Evolutionary conservation across 1,140 invertebrate genomes (phyloP), one percentile per base, ranked within the genome.

Genomic region (Meteorus sp.): DNA sequence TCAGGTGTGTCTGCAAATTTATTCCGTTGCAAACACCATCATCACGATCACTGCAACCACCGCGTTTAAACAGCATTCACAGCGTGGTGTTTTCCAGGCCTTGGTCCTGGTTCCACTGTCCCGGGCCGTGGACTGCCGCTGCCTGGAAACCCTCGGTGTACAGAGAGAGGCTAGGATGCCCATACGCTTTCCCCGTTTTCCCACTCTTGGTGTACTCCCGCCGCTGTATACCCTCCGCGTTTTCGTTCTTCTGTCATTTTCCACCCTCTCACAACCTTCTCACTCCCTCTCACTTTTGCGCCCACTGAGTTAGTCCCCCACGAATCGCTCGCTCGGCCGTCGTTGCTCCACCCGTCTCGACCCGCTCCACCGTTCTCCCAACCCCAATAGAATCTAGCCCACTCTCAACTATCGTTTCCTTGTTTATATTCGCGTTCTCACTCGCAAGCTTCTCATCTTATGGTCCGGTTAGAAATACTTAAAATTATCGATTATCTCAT

Each of bases 71-170:
- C n/a, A n/a, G n/a, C n/a, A n/a, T n/a, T n/a, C n/a, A n/a, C n/a
- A n/a, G n/a, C n/a, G n/a, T 11, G 13, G 25, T 31, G 2, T 25
- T 48, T 51, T 7, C 22, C 37, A 27, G 41, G 45, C 11, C 35
- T 53, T 63, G 68, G 64, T 70, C 66, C 68, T 67, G 67, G 63
- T 69, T 64, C 59, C 62, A 51, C 63, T 65, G 74, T 75, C 74
- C 73, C 74, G 74, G 74, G 74, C 74, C 74, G 71, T 73, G 74
- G 73, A 76, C 74, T 76, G 70, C 54, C 54, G 54, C 65, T 72
- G 71, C 72, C 74, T 74, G 64, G 73, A 76, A 72, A 75, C 67
- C 73, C 73, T 75, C 68, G 68, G 66, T 63, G 60, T 74, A 74
- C 73, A 67, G 71, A 73, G n/a, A n/a, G n/a, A n/a, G n/a, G n/a